Conservation (phyloP, 2,797 vertebrate species). For the Enteromius afrohamiltoni region DNA sequence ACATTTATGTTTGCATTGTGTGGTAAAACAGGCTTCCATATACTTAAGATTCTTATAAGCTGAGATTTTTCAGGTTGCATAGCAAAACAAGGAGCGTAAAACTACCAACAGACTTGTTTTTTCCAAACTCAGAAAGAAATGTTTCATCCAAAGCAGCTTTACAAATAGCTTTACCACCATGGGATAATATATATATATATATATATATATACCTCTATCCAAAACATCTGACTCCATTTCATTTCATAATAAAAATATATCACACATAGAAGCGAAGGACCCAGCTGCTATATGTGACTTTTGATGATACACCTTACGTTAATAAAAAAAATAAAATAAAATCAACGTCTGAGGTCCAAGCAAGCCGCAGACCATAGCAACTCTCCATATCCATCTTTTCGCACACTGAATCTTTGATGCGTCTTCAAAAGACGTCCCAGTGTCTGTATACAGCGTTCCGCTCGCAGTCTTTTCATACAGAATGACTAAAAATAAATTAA, state of each 20-base stretch:
- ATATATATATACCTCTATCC: conserved; percentile 33
- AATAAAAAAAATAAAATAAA: neutral
- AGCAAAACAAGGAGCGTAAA: conserved; percentile 55
- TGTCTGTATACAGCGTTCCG: neutral
- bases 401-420: neutral
- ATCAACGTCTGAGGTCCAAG: neutral
- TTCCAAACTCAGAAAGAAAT: conserved; percentile 17
- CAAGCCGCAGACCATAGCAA: neutral
- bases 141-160: conserved; percentile 49
- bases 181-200: conserved; percentile 33
- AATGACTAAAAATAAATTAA: conserved; percentile 50
- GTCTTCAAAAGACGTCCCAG: neutral
- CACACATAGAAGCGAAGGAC: conserved; percentile 35
- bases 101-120: conserved; percentile 31
- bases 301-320: conserved; percentile 26
- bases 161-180: conserved; percentile 37
- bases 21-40: conserved; percentile 22
- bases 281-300: conserved; percentile 30
- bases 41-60: conserved; percentile 32
- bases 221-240: conserved; percentile 43
- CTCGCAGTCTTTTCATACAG: conserved; percentile 14
- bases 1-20: neutral
- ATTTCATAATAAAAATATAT: conserved; percentile 54
- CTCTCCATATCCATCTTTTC: neutral
- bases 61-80: conserved; percentile 59